phyloP scores from a whole-genome alignment of 2,797 vertebrate species.

The Dermochelys coriacea region DNA sequence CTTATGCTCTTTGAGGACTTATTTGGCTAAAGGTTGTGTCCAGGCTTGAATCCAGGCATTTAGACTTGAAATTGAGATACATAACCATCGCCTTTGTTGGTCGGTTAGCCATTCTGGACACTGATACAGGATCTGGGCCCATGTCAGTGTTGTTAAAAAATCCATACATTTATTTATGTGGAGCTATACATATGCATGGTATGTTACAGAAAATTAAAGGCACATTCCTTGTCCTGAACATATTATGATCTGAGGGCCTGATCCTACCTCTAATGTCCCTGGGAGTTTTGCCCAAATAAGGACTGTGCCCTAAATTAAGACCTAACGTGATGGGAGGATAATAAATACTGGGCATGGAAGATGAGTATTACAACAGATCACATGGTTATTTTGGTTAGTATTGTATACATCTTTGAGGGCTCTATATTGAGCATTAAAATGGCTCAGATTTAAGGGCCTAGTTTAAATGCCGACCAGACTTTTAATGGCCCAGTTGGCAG shows the following conservation, averaged over 20 bases:
- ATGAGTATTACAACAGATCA: background rate
- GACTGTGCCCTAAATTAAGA: background rate
- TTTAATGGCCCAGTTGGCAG: too few relatives aligned
- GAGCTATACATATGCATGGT: background rate
- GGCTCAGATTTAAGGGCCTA: background rate
- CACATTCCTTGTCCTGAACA: background rate
- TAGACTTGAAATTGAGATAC: background rate
- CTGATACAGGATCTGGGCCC: too few relatives aligned
- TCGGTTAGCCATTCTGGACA: background rate
- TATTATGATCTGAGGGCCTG: background rate
- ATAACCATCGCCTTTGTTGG: background rate
- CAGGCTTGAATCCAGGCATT: background rate
- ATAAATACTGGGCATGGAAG: background rate
- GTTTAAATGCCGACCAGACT: too few relatives aligned
- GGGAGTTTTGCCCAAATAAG: background rate
- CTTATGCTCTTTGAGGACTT: background rate
- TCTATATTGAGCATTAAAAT: rapidly evolving
- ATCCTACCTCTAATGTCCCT: background rate
- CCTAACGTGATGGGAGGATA: background rate
- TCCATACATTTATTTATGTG: background rate
- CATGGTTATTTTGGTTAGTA: background rate
- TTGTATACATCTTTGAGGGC: background rate
- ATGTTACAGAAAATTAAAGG: background rate
- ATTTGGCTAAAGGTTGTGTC: background rate
- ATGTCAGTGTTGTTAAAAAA: too few relatives aligned